phyloP scores from a whole-genome alignment of 2,797 vertebrate species.

The Muraenolepis orangiensis region DNA sequence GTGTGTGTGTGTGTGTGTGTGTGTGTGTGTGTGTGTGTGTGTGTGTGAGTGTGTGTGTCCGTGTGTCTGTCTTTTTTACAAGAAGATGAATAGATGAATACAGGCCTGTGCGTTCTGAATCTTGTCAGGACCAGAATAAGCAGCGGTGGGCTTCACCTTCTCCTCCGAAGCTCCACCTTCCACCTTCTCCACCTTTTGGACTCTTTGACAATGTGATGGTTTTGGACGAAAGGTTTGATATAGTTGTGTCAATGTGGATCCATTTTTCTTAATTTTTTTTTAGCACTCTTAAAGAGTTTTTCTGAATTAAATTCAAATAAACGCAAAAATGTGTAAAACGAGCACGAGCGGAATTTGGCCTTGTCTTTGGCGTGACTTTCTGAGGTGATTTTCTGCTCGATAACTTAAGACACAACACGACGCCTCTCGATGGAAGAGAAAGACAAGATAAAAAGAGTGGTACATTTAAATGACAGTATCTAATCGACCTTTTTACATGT shows the following conservation, averaged over 20 bases:
- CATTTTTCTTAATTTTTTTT: no score
- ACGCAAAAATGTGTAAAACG: neutral
- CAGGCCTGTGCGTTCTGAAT: constrained; percentile 41
- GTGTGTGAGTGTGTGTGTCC: no score
- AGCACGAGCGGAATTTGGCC: neutral
- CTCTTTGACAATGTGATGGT: constrained; percentile 61
- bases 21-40: no score
- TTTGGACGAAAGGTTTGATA: constrained; percentile 45
- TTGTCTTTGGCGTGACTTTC: neutral
- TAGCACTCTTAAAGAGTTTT: constrained; percentile 53
- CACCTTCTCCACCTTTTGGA: constrained; percentile 47
- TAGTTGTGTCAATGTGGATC: constrained; percentile 60
- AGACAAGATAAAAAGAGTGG: constrained; percentile 19
- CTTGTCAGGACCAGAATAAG: constrained; percentile 22
- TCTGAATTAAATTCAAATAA: constrained; percentile 30
- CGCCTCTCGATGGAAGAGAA: neutral
- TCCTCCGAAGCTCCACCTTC: no score
- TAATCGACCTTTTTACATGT: constrained; percentile 15
- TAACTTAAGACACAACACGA: neutral
- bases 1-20: no score
- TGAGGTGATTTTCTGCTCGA: neutral
- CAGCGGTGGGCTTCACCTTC: constrained; percentile 31
- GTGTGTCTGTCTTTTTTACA: constrained; percentile 36
- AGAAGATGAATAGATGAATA: constrained; percentile 42
- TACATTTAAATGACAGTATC: constrained; percentile 29